These are phyloP conservation scores for Tachysurus vachellii DNA, from an alignment of 2,113 vertebrate species.

Conservation along the genomic window DNA sequence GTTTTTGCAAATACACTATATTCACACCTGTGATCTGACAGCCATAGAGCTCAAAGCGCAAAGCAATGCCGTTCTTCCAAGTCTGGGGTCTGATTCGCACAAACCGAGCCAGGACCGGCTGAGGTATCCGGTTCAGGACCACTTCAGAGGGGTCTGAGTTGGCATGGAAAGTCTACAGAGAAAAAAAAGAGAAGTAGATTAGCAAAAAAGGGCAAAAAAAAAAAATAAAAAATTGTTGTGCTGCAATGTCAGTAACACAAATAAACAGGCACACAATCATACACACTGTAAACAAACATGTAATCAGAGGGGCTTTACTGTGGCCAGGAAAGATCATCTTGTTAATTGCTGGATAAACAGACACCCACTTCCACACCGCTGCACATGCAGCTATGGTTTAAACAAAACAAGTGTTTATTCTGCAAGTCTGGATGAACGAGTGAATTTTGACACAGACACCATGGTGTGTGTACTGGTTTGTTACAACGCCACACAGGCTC, in stretches of 20 bases:
- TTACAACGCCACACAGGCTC: neutral
- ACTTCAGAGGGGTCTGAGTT: slow-evolving; percentile 89
- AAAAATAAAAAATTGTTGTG: neutral
- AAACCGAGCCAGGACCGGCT: slow-evolving; percentile 88
- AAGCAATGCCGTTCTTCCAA: slow-evolving; percentile 90
- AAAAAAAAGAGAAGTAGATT: slow-evolving; percentile 35
- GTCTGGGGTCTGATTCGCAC: slow-evolving; percentile 89
- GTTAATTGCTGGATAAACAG: slow-evolving; percentile 47
- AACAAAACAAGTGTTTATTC: slow-evolving; percentile 32
- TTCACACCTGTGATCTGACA: slow-evolving; percentile 90
- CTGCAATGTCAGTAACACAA: slow-evolving; percentile 1
- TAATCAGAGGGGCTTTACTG: slow-evolving; percentile 34
- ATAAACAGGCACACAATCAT: slow-evolving; percentile 30
- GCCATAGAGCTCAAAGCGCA: slow-evolving; percentile 93
- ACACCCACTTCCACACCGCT: slow-evolving; percentile 27
- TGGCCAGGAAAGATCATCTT: slow-evolving; percentile 41
- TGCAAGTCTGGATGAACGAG: neutral
- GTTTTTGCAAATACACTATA: neutral
- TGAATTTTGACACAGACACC: neutral
- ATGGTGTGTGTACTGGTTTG: neutral
- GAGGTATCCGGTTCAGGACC: slow-evolving; percentile 90
- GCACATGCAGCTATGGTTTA: neutral
- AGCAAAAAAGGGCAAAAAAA: neutral
- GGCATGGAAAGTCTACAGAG: slow-evolving; percentile 85
- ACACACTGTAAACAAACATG: slow-evolving; percentile 11